Evolutionary conservation across 2,888 invertebrate species (phyloP), one percentile per base, ranked within the genome.

Genomic region (Macrosoma leucophasiata): DNA sequence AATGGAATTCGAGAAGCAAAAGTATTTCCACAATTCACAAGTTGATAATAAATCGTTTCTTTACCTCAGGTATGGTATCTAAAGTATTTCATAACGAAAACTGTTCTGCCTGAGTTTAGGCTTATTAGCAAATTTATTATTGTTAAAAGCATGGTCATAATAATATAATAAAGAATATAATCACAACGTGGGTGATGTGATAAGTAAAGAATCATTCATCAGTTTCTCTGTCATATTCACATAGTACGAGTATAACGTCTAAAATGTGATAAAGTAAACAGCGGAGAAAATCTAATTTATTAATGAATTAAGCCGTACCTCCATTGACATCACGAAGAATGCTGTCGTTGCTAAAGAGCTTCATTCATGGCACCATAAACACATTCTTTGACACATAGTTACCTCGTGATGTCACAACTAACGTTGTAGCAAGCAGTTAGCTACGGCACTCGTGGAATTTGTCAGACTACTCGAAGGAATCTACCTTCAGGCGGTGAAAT

Each of bases 311-410:
- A 44, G 39, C 38, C 23, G 36, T 36, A 33, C 30, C 21, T 33
- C 23, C 22, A 25, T 39, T 23, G 25, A 36, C 39, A 39, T 42
- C 41, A 43, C 36, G 36, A 55, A 51, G 58, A 58, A 58, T 58
- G 47, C 36, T 44, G 39, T 27, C 43, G 29, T 18, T 29, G 48
- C 74, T 78, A 74, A 81, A 70, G 62, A 76, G 79, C 72, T 67
- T 62, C 69, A 76, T 76, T 75, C 74, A 71, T 76, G 77, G 75
- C 77, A 73, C 72, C 70, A 72, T 78, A 79, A 79, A 81, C 76
- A 75, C 79, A 82, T 82, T 79, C 78, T 81, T 78, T 71, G 73
- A 74, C 81, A 78, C 79, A 81, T 81, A 78, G 79, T 82, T 82
- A 66, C 58, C 59, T 58, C 58, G 48, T 59, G 71, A 71, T 68